Base-by-base conservation (phyloP, 30 jellyfish, hydroid and myxozoan genomes). In the Aurelia aurita complex sp. Pacific region DNA sequence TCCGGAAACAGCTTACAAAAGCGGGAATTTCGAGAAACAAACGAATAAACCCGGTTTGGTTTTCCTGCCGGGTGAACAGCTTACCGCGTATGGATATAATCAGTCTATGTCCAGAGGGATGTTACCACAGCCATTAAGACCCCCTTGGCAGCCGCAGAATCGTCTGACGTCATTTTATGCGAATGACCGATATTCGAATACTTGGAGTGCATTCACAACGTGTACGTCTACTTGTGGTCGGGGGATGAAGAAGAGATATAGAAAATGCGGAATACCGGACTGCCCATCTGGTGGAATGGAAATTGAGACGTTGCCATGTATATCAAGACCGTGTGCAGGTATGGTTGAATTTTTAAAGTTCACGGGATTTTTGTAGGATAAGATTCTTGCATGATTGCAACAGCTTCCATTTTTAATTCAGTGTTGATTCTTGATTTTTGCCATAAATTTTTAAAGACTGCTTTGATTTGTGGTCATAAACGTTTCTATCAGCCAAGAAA, bases 221-320 rank as follows among this genome's bases (percentile, higher is more conserved):
- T 96, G 99, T 53, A 96, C 96, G 55, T 70, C 94, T 1, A 81
- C 97, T 11, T 96, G 99, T 87, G 99, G 98, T 16, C 46, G 94
- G 40, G 99, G 99, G 2, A 97, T 92, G 79, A 87, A 88, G 94
- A 96, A 86, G 69, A 40, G 99, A 33, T 89, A 77, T 68, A 96
- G 99, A 17, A 88, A 88, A 62, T 96, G 99, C 70, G 87, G 69
- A 65, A 87, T 90, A 16, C 98, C 98, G 15, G 99, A 87, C 50
- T 96, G 99, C 83, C 99, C 99, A 3, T 61, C 98, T 10, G 98
- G 98, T 40, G 98, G 99, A 15, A 89, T 90, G 34, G 99, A 96
- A 77, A 91, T 92, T 13, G 98, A 96, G 77, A 72, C 98, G 10
- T 84, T 74, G 36, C 98, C 98, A 1, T 96, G 99, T 69, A 71